Evolutionary conservation across 2,113 vertebrate genomes (phyloP).

Genomic region (Neotoma lepida): DNA sequence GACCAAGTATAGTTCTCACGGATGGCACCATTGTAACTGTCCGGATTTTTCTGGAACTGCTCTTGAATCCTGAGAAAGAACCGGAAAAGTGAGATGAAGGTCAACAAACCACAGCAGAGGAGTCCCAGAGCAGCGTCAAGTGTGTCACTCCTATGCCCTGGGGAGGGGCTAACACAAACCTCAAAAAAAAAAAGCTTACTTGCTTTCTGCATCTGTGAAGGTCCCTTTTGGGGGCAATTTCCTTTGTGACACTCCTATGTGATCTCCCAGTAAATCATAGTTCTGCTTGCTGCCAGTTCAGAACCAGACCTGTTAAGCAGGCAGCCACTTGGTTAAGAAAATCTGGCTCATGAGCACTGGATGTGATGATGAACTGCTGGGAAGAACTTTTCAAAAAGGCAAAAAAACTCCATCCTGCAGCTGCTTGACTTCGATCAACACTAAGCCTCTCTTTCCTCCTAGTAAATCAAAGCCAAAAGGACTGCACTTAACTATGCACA

Average conservation of each 20-base stretch:
- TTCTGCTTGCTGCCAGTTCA: neutral
- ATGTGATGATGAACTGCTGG: neutral
- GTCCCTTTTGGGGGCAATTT: neutral
- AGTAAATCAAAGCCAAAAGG: neutral
- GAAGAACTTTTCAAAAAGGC: neutral
- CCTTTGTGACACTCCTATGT: neutral
- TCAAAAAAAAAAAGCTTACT: neutral
- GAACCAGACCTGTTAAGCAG: neutral
- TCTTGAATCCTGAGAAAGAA: conserved; percentile 84
- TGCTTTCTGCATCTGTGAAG: neutral
- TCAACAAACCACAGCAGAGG: neutral
- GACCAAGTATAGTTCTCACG: conserved; percentile 93
- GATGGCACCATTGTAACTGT: conserved; percentile 97
- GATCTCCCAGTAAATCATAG: neutral
- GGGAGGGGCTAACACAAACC: neutral
- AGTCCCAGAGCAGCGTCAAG: neutral
- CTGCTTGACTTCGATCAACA: neutral
- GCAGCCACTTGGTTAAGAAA: neutral
- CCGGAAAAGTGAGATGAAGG: neutral
- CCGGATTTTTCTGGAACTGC: conserved; percentile 89
- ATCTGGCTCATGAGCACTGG: neutral
- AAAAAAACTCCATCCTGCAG: neutral
- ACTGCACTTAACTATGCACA: neutral
- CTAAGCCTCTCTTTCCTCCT: neutral
- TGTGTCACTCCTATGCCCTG: neutral